Base-by-base conservation (phyloP, 92 coral and sea anemone species). In the Palythoa grandis region DNA sequence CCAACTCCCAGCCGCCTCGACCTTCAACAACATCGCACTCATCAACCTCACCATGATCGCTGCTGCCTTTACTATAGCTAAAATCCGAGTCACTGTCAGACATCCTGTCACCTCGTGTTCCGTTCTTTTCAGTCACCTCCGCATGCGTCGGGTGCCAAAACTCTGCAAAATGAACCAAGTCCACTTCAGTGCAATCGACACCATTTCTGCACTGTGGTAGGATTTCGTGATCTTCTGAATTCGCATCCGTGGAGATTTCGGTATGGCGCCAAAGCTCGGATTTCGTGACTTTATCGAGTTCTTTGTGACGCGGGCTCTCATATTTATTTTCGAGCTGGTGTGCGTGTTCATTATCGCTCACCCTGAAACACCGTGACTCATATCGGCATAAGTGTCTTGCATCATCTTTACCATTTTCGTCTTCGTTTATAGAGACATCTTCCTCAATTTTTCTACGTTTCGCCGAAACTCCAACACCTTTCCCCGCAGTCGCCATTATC, bases 121-220 rank as follows among this genome's bases (percentile, higher is more conserved):
- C 48, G 82, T 23, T 29, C 76, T 8, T 15, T 58, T 24, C 15
- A 29, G 39, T 8, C n/a, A 69, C 10, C 5, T 76, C 82, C 24
- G n/a, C 61, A 15, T 43, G 39, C 15, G 91, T 87, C 47, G 97
- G 97, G 78, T 94, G 97, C 82, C 91, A 83, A 76, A 82, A 94
- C 76, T 92, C 97, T 61, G 97, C 97, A 70, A 92, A 94, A 86
- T 94, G 97, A 7, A 92, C 89, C 65, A 93, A 54, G 25, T 92
- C 93, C 9, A 76, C 83, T 23, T 90, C 88, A 14, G 20, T 85
- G 87, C 97, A 93, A 14, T 86, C 88, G 29, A 85, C 85, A 57
- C 95, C 97, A 47, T 82, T 54, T 19, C 89, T 71, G 54, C 97
- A 93, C 5, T 58, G 72, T 35, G 90, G 95, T 63, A 90, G 57